Percentiles rank a stretch among this genome's conserved stretches.
phyloP scores from a whole-genome alignment of 1,140 invertebrate species.

The Hestina assimilis region DNA sequence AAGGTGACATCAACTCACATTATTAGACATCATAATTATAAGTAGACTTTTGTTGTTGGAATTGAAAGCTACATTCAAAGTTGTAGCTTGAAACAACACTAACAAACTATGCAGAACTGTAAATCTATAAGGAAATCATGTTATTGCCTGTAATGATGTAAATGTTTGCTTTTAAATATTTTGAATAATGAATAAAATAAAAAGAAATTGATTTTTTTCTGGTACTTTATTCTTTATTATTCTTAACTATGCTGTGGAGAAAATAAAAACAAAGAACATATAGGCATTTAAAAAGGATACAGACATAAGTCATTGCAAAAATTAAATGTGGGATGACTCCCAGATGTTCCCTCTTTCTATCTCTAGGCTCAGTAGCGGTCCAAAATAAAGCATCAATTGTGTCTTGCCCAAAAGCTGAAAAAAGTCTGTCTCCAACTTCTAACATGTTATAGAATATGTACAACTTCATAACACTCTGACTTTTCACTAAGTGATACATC shows the following conservation, averaged over 20 bases:
- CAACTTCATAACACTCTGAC: conserved; percentile 98
- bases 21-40: conserved; percentile 99
- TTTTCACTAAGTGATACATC: conserved; percentile 99
- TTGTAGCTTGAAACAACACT: conserved; percentile 96
- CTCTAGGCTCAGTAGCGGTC: conserved; percentile 96
- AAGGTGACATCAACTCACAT: too few species aligned
- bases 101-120: conserved; percentile 93
- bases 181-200: too few species aligned
- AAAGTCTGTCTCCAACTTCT: conserved; percentile 96
- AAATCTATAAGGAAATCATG: conserved; percentile 38
- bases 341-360: conserved; percentile 89
- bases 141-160: too few species aligned
- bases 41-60: conserved; percentile 98
- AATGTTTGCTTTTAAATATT: too few species aligned
- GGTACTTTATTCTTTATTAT: too few species aligned
- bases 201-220: too few species aligned
- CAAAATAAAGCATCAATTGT: conserved; percentile 98
- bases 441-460: conserved; percentile 99
- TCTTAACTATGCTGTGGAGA: too few species aligned
- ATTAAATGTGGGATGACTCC: conserved; percentile 93
- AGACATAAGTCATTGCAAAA: conserved; percentile 94
- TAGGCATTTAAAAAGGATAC: conserved; percentile 87
- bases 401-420: conserved; percentile 99
- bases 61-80: conserved; percentile 99
- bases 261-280: not conserved